These are phyloP conservation scores for Borostomias antarcticus DNA, from an alignment of 2,797 vertebrate genomes.

Conservation along the genomic window DNA sequence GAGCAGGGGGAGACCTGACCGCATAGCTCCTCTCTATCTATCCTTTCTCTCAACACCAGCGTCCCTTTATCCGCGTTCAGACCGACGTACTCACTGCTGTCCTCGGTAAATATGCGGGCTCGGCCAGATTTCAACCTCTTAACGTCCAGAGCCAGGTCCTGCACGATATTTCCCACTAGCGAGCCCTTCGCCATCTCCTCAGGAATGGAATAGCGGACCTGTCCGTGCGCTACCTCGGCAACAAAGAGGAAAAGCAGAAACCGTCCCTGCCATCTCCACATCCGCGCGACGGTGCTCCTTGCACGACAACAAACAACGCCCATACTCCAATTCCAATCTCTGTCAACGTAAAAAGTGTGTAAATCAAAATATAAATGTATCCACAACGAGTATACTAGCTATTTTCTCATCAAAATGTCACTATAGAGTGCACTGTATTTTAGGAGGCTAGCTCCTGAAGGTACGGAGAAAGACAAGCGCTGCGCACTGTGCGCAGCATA, in stretches of 20 bases:
- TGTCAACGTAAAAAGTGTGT: neutral
- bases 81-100: conserved; percentile 29
- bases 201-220: conserved; percentile 43
- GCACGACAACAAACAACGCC: neutral
- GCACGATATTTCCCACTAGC: conserved; percentile 36
- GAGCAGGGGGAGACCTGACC: conserved; percentile 28
- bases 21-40: conserved; percentile 47
- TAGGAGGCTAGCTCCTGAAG: conserved; percentile 15
- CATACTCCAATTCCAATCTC: conserved; percentile 25
- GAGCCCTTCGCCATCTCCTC: conserved; percentile 42
- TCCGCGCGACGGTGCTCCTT: conserved; percentile 9
- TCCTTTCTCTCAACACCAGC: conserved; percentile 40
- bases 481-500: conserved; percentile 1
- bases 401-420: neutral
- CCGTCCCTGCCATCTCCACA: conserved; percentile 28
- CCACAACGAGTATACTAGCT: neutral
- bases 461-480: conserved; percentile 12
- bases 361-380: rapidly evolving
- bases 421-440: neutral
- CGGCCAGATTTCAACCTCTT: conserved; percentile 31
- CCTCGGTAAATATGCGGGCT: conserved; percentile 36
- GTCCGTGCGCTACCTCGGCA: conserved; percentile 41
- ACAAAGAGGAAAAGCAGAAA: conserved; percentile 51
- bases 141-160: conserved; percentile 38
- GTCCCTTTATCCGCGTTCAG: conserved; percentile 45